A percentile compares a stretch with the other conserved stretches of the same genome.
Conservation (phyloP, 2,113 vertebrate genomes). For the Elachura formosa region DNA sequence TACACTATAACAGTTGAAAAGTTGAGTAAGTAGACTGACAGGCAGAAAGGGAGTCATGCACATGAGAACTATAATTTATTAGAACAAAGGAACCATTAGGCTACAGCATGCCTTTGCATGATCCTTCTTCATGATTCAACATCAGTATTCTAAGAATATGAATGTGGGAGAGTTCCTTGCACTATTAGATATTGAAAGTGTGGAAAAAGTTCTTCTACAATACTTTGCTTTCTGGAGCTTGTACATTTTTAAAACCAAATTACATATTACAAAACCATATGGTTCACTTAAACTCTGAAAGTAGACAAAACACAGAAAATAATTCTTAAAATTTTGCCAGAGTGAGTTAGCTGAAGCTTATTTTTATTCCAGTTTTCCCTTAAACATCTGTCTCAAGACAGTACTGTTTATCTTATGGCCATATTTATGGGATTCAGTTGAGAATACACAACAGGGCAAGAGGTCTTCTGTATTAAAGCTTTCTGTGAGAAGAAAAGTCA, state of each 20-base stretch:
- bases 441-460: neutral
- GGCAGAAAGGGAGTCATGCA: neutral
- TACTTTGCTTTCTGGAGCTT: neutral
- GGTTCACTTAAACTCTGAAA: constrained; percentile 27
- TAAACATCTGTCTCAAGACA: neutral
- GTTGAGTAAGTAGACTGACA: neutral
- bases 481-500: neutral
- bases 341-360: neutral
- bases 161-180: neutral
- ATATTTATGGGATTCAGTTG: neutral
- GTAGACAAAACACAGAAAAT: neutral
- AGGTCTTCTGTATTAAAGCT: neutral
- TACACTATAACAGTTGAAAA: neutral
- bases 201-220: neutral
- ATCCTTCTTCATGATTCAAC: neutral
- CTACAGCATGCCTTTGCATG: neutral
- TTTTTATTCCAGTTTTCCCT: neutral
- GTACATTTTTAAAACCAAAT: neutral
- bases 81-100: neutral
- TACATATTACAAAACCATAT: neutral
- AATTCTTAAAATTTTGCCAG: neutral
- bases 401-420: neutral
- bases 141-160: neutral
- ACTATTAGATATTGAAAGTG: neutral
- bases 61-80: neutral